These are phyloP conservation scores for Pachyramphus minor DNA, from an alignment of 2,113 vertebrate species.

Conservation along the genomic window DNA sequence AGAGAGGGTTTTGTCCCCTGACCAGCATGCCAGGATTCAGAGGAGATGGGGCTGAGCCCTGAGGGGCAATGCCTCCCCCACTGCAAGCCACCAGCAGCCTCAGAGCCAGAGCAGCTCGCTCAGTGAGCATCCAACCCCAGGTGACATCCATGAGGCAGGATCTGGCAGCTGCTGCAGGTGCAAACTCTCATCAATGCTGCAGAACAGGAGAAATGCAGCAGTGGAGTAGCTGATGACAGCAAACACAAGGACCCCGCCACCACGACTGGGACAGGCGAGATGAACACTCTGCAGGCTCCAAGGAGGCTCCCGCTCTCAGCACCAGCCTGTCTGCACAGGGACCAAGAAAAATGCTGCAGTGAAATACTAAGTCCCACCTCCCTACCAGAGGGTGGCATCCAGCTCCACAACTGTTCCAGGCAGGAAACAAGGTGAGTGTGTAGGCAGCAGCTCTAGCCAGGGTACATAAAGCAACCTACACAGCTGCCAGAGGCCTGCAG, in stretches of 20 bases:
- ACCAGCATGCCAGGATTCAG: not conserved
- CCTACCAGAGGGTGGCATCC: not conserved
- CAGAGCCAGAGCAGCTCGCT: not conserved
- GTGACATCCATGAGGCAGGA: not conserved
- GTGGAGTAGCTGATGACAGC: not conserved
- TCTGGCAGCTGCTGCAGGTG: not conserved
- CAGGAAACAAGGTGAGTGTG: not conserved
- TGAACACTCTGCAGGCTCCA: not conserved
- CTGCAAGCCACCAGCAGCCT: not conserved
- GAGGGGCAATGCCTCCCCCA: not conserved
- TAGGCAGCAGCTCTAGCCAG: not conserved
- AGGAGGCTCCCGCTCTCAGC: not conserved
- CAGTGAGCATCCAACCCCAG: not conserved
- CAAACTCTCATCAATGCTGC: not conserved
- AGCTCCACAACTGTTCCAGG: not conserved
- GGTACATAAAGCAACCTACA: not conserved
- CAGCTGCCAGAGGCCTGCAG: not conserved
- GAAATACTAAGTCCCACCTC: conserved; percentile 10
- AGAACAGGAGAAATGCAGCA: not conserved
- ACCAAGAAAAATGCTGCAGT: not conserved
- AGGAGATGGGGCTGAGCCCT: not conserved
- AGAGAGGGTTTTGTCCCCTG: not conserved
- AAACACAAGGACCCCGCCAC: not conserved
- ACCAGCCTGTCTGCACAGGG: not conserved
- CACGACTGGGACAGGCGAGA: not conserved